Evolutionary conservation across 2,113 vertebrate species (phyloP), one percentile per base, ranked within the genome.

Genomic region (Pelvicachromis taeniatus): DNA sequence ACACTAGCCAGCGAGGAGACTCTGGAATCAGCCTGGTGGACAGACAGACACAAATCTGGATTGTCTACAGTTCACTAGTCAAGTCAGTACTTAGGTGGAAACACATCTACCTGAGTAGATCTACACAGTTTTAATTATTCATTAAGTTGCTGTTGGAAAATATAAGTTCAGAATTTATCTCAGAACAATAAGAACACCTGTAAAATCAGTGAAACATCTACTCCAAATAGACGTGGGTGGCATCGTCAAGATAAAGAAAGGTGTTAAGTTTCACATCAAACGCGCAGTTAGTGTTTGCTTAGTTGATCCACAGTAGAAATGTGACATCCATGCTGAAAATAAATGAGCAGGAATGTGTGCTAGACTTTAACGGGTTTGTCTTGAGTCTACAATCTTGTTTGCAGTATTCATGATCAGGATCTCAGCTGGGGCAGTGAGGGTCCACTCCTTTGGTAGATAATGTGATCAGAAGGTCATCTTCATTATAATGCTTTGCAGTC

Each of bases 1-100:
- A 92, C 14, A 89, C 63, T 84, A 93, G 42, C 93, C 93, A 93
- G 77, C 93, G 89, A 83, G 92, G 87, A 54, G 93, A 94, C 87
- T 94, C 93, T 33, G 91, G 89, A 52, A 94, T 26, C 42, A 84
- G 6, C 91, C 93, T 94, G 53, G 5, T 12, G 21, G 50, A 53
- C 50, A 68, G 59, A 29, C 2, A 65, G n/a, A 35, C 31, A 77
- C 29, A 80, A 42, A 52, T 31, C 23, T 75, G 11, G 6, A 38
- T 63, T 35, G 6, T 63, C 59, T 63, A 7, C 10, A 38, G 16
- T 61, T 19, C 16, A 61, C 33, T 17, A 10, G 59, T 63, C 56
- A 59, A 58, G 1, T 3, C 31, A 61, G 5, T 16, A 61, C 8
- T 19, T 58, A 29, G 7, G 55, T 58, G 23, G 26, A 58, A 58